Evolutionary conservation across 2,797 vertebrate genomes (phyloP).

Genomic region (Myotis vivesi): DNA sequence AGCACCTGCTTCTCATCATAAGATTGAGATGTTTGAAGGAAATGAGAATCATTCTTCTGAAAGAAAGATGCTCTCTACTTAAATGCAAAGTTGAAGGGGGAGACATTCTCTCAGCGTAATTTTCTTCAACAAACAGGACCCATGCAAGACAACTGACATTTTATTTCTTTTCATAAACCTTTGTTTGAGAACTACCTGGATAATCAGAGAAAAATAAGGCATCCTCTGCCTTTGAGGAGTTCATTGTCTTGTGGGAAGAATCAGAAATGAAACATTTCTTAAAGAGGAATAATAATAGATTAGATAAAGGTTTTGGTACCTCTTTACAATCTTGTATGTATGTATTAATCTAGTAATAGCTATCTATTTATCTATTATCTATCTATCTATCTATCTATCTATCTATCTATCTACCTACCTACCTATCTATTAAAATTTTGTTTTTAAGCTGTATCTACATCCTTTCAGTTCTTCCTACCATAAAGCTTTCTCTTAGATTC

Average conservation of each 20-base stretch:
- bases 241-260: neutral
- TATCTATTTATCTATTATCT: neutral
- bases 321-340: neutral
- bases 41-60: conserved; percentile 24
- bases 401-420: too few species aligned
- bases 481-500: neutral
- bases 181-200: neutral
- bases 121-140: neutral
- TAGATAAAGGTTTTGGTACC: neutral
- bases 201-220: neutral
- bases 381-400: too few species aligned
- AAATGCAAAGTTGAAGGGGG: neutral
- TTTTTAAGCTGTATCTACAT: neutral
- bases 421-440: neutral
- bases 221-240: neutral
- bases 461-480: neutral
- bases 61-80: conserved; percentile 39
- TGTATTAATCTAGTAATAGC: neutral
- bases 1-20: conserved; percentile 70
- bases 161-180: neutral
- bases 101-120: neutral
- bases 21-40: conserved; percentile 31
- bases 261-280: conserved; percentile 48
- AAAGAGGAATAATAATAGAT: neutral
- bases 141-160: neutral